Conservation (phyloP, 2,888 invertebrate genomes). For the Pinctada fucata region DNA sequence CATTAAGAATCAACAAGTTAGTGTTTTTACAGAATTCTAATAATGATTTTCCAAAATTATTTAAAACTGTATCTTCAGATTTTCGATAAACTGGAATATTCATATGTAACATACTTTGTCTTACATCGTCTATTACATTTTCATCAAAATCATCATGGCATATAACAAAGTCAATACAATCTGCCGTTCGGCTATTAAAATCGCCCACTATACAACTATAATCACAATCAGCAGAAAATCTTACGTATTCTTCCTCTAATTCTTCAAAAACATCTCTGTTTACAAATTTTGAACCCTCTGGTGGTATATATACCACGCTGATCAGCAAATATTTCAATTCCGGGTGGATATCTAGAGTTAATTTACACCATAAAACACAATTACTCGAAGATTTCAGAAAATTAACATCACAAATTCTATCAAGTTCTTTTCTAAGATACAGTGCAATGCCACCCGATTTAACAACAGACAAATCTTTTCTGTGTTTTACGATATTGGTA, state of each 20-base stretch:
- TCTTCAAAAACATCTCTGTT: slow-evolving; percentile 5
- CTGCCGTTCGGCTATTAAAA: not conserved
- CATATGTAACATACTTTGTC: not conserved
- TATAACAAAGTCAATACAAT: not conserved
- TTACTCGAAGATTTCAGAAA: no score
- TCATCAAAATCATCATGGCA: slow-evolving; percentile 6
- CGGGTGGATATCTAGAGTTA: not conserved
- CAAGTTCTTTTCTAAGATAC: no score
- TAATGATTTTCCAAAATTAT: slow-evolving; percentile 4
- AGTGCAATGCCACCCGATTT: no score
- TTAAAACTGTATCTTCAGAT: slow-evolving; percentile 5
- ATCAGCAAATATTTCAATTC: not conserved
- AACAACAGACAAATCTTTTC: no score
- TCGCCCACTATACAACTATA: slow-evolving; percentile 13
- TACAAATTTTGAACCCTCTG: not conserved
- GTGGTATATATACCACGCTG: slow-evolving; percentile 12
- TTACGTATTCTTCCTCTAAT: slow-evolving; percentile 4
- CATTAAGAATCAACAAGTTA: no score
- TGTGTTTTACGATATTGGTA: no score
- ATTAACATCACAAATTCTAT: no score
- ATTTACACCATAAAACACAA: slow-evolving; percentile 9
- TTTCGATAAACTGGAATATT: not conserved
- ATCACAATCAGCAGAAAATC: not conserved
- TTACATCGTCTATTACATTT: not conserved
- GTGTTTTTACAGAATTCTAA: slow-evolving; percentile 1